These are phyloP conservation scores for Siniperca undulata DNA, from an alignment of 2,797 vertebrate genomes.

Conservation along the genomic window DNA sequence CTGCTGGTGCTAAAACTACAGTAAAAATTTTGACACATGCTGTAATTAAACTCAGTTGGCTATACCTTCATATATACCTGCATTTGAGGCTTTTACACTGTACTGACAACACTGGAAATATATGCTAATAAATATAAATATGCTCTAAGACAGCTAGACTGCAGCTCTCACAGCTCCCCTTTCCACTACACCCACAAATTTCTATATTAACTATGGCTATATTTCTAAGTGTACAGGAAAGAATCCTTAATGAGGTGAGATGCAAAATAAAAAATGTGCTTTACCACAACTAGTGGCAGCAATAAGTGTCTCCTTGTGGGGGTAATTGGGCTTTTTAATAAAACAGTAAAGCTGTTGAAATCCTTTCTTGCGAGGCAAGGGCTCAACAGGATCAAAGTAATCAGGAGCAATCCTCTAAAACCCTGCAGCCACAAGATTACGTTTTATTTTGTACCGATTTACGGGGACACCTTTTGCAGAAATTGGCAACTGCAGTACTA, in stretches of 20 bases:
- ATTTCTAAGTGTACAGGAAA: slow-evolving; percentile 33
- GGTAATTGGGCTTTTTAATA: slow-evolving; percentile 61
- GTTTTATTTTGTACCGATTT: slow-evolving; percentile 26
- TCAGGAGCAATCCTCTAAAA: slow-evolving; percentile 21
- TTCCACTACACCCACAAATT: slow-evolving; percentile 35
- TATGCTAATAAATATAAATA: not conserved
- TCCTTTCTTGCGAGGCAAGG: slow-evolving; percentile 25
- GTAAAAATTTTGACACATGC: not conserved
- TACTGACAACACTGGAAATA: slow-evolving; percentile 4
- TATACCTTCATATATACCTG: not conserved
- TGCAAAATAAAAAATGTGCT: slow-evolving; percentile 43
- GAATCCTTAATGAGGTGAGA: slow-evolving; percentile 55
- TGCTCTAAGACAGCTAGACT: not conserved
- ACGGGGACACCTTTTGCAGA: slow-evolving; percentile 7
- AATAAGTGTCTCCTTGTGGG: slow-evolving; percentile 46
- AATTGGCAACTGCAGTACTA: slow-evolving; percentile 1
- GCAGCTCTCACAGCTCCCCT: not conserved
- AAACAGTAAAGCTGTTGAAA: slow-evolving; percentile 43
- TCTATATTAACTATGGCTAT: slow-evolving; percentile 40
- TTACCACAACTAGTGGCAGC: slow-evolving; percentile 44
- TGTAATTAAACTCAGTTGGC: not conserved
- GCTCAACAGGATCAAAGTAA: slow-evolving; percentile 14
- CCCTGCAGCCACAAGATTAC: not conserved
- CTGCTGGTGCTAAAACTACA: not conserved
- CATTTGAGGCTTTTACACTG: not conserved